Conservation (phyloP, 2,797 vertebrate species). For the Philypnodon macrostomus region DNA sequence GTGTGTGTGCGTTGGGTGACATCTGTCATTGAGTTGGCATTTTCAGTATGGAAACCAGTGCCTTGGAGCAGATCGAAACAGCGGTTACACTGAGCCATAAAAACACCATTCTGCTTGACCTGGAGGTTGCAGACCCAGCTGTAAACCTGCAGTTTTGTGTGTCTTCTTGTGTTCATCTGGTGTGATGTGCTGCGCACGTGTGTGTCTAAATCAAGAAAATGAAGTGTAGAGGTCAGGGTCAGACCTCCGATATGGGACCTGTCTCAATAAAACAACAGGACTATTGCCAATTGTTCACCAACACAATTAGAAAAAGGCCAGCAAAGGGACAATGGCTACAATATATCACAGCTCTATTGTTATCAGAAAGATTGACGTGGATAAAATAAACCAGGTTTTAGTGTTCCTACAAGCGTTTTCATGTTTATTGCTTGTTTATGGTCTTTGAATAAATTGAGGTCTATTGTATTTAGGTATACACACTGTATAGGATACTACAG, state of each 20-base stretch:
- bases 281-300: conserved; percentile 18
- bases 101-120: conserved; percentile 57
- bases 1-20: conserved; percentile 39
- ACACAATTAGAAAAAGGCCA: neutral
- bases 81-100: conserved; percentile 40
- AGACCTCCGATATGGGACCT: conserved; percentile 25
- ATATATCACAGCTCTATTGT: neutral
- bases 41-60: conserved; percentile 56
- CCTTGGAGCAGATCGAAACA: conserved; percentile 29
- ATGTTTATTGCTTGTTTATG: no score
- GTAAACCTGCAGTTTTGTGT: conserved; percentile 29
- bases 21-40: conserved; percentile 63
- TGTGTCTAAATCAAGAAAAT: conserved; percentile 29
- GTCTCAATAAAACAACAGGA: conserved; percentile 27
- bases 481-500: no score
- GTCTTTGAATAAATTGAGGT: no score
- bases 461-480: no score
- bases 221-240: conserved; percentile 24
- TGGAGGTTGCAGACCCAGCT: conserved; percentile 33
- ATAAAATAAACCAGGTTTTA: no score
- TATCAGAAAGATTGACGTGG: neutral
- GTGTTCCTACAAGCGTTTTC: no score
- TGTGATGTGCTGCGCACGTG: no score
- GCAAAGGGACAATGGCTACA: neutral
- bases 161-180: conserved; percentile 14